phyloP scores from a whole-genome alignment of 2,113 vertebrate genomes.

The Maccullochella peelii region DNA sequence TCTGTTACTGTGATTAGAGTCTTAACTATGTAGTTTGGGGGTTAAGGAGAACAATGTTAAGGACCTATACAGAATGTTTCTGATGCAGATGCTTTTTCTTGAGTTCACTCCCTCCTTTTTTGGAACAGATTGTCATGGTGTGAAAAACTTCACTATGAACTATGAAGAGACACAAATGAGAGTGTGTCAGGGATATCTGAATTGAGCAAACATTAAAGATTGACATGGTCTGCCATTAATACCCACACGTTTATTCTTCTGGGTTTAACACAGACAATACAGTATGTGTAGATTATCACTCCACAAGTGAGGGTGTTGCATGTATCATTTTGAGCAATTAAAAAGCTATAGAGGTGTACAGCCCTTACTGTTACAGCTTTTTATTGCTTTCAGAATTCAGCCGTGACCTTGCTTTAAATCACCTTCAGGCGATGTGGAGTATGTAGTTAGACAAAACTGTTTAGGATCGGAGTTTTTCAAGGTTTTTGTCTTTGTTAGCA shows the following conservation, averaged over 20 bases:
- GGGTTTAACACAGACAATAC: background rate
- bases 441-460: background rate
- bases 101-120: constrained; percentile 4
- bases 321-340: background rate
- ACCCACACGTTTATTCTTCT: background rate
- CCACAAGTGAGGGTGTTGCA: background rate
- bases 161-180: background rate
- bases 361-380: background rate
- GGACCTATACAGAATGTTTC: background rate
- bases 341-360: background rate
- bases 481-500: background rate
- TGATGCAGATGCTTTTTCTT: background rate
- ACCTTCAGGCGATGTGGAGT: background rate
- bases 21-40: background rate
- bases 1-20: background rate
- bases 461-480: background rate
- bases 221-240: background rate
- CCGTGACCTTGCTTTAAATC: background rate
- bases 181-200: background rate
- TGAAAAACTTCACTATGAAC: constrained; percentile 5
- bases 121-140: constrained; percentile 26
- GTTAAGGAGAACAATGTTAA: background rate
- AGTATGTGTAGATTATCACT: background rate
- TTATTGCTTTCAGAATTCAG: constrained; percentile 2
- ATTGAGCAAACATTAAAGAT: background rate